A percentile compares a stretch with the other conserved stretches of the same genome.
Evolutionary conservation across 2,888 invertebrate species (phyloP).

Genomic region (Podabrus alpinus): DNA sequence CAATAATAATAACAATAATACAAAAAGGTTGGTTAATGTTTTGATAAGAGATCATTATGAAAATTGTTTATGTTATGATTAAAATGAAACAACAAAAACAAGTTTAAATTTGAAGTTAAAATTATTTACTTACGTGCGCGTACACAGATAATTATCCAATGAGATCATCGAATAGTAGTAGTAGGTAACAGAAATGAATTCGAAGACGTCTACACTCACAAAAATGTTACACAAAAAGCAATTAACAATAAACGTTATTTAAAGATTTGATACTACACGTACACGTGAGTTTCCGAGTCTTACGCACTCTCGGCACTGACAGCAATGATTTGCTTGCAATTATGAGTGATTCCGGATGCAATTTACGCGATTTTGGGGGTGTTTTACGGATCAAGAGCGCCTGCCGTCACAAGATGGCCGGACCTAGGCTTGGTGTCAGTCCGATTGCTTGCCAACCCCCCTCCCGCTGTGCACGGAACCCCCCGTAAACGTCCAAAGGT

Average conservation of each 20-base stretch:
- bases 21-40: neutral
- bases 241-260: slow-evolving; percentile 40
- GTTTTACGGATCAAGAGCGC: slow-evolving; percentile 53
- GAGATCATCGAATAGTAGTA: slow-evolving; percentile 36
- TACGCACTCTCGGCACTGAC: slow-evolving; percentile 45
- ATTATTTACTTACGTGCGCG: slow-evolving; percentile 35
- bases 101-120: neutral
- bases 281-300: slow-evolving; percentile 48
- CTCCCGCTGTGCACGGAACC: slow-evolving; percentile 55
- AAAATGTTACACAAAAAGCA: slow-evolving; percentile 51
- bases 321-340: slow-evolving; percentile 40
- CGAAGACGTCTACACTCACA: slow-evolving; percentile 45
- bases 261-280: slow-evolving; percentile 40
- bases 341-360: slow-evolving; percentile 41
- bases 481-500: slow-evolving; percentile 55
- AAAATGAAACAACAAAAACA: slow-evolving; percentile 1
- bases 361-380: slow-evolving; percentile 47
- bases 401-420: slow-evolving; percentile 58
- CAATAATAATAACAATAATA: neutral
- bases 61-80: neutral
- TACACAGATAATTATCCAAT: slow-evolving; percentile 36
- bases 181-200: slow-evolving; percentile 33
- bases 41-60: neutral
- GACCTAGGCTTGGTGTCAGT: slow-evolving; percentile 57
- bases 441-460: slow-evolving; percentile 51